Conservation (phyloP, 2,113 vertebrate species). For the Choloepus hoffmanni region DNA sequence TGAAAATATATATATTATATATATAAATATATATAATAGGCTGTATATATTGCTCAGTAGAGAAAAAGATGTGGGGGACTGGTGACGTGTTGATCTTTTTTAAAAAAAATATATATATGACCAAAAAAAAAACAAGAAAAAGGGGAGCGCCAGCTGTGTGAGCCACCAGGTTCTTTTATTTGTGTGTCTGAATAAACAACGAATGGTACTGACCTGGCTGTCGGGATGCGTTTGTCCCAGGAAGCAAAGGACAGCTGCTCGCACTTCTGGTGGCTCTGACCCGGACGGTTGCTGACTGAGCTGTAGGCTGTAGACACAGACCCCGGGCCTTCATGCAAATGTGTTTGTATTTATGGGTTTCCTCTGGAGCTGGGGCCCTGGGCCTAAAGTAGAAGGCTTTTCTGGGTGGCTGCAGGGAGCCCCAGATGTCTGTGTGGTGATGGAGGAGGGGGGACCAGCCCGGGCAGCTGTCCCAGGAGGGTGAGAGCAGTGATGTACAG, state of each 20-base stretch:
- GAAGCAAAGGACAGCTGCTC: conserved; percentile 5
- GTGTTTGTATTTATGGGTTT: conserved; percentile 72
- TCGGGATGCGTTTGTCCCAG: conserved; percentile 33
- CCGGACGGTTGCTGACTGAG: not conserved
- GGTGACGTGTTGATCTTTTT: conserved; percentile 69
- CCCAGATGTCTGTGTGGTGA: not conserved
- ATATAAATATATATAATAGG: conserved; percentile 77
- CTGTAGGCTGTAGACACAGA: not conserved
- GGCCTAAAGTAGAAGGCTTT: not conserved
- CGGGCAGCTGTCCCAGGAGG: not conserved
- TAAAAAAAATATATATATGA: conserved; percentile 17
- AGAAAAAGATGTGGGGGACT: conserved; percentile 69
- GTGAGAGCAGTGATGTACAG: not conserved
- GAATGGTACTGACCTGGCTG: conserved; percentile 39
- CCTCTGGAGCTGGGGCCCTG: not conserved
- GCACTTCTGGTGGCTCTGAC: not conserved
- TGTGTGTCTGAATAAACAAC: conserved; percentile 85
- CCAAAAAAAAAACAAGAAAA: not conserved
- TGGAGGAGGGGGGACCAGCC: not conserved
- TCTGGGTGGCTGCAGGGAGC: not conserved
- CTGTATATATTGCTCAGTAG: conserved; percentile 92
- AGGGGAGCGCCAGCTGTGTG: conserved; percentile 42
- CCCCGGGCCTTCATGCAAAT: conserved; percentile 65
- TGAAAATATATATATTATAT: conserved; percentile 78
- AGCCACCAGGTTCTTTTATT: conserved; percentile 83